A percentile compares a stretch with the other conserved stretches of the same genome.
Conservation (phyloP, 2,797 vertebrate genomes). For the Synanceia verrucosa region DNA sequence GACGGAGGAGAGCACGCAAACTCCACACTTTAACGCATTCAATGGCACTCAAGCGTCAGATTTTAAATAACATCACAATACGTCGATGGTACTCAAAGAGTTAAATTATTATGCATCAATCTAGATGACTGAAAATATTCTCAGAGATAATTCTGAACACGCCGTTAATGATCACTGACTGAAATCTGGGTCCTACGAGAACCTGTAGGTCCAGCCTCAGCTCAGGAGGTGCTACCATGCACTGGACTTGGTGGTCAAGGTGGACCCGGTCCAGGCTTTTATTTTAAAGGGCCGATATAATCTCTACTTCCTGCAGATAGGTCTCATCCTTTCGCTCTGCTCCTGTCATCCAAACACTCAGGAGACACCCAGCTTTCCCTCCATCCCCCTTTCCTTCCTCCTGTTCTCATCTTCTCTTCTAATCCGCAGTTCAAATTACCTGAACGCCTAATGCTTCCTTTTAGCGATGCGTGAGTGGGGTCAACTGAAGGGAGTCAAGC, state of each 20-base stretch:
- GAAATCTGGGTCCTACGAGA: neutral
- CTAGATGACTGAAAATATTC: neutral
- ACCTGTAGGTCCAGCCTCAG: neutral
- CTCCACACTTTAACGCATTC: no score
- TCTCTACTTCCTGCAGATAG: slow-evolving; percentile 39
- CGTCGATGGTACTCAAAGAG: no score
- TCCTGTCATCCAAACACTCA: slow-evolving; percentile 38
- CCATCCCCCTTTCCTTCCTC: slow-evolving; percentile 10
- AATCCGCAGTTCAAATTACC: slow-evolving; percentile 72
- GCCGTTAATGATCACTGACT: neutral
- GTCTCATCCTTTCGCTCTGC: slow-evolving; percentile 26
- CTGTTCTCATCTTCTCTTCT: slow-evolving; percentile 39
- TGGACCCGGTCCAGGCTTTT: slow-evolving; percentile 5
- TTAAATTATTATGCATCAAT: neutral
- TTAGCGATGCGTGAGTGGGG: slow-evolving; percentile 70
- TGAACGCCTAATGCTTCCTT: slow-evolving; percentile 65
- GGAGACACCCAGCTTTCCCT: slow-evolving; percentile 24
- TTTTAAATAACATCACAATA: no score
- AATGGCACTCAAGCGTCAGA: no score
- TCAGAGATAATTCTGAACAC: neutral
- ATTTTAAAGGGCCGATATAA: slow-evolving; percentile 20
- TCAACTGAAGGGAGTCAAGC: slow-evolving; percentile 69
- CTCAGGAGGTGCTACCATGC: neutral
- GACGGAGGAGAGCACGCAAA: no score
- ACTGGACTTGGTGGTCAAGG: neutral